These are phyloP conservation scores for Grallaria varia DNA, from an alignment of 2,113 vertebrate genomes.

Conservation along the genomic window DNA sequence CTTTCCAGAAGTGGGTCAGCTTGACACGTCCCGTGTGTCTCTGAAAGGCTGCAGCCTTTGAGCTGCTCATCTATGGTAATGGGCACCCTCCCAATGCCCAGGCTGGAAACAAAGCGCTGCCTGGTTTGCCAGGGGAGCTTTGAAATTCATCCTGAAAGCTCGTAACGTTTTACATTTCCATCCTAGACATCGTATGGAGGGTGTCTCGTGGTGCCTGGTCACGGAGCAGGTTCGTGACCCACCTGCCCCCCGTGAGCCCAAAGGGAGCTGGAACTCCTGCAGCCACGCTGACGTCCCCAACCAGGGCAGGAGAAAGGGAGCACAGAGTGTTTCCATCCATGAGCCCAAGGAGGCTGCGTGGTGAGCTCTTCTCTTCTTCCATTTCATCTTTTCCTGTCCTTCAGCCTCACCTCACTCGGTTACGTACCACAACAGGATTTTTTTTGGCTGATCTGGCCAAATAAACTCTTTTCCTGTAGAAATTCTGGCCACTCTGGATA, in stretches of 20 bases:
- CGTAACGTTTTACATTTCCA: background rate
- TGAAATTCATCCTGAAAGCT: background rate
- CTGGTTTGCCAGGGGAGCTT: background rate
- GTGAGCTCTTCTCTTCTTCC: background rate
- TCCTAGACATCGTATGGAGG: background rate
- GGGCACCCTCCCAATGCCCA: slow-evolving; percentile 28
- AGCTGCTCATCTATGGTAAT: slow-evolving; percentile 63
- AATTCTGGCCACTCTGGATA: background rate
- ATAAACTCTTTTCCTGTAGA: background rate
- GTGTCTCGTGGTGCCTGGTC: background rate
- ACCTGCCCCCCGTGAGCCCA: background rate
- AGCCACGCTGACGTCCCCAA: background rate
- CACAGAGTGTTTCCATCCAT: rapidly evolving
- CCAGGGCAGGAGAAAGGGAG: background rate
- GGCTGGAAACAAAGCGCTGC: slow-evolving; percentile 40
- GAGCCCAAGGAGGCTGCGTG: background rate
- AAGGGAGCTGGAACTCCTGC: background rate
- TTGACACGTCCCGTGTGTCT: slow-evolving; percentile 51
- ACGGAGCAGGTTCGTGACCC: background rate
- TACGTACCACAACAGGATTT: background rate
- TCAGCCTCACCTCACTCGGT: background rate
- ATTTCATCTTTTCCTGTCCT: background rate
- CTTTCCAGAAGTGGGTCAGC: slow-evolving; percentile 64
- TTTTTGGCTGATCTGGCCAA: background rate
- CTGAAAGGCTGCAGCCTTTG: slow-evolving; percentile 34